Conservation (phyloP, 2,797 vertebrate genomes). For the Syndactyla subalaris region DNA sequence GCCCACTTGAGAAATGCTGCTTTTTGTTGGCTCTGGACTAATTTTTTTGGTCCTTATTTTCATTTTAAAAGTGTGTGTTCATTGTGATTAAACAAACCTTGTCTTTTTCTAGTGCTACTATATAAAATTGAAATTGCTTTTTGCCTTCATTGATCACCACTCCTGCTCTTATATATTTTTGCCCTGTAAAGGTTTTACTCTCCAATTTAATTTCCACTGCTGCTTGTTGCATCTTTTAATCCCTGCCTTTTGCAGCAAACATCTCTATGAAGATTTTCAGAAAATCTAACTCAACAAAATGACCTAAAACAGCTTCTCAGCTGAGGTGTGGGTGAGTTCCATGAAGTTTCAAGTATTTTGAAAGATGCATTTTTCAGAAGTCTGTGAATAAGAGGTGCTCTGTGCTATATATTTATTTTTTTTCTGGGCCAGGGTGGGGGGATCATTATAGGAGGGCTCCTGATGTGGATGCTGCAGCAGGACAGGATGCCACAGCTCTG, state of each 20-base stretch:
- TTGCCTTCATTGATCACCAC: not conserved
- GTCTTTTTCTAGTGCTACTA: not conserved
- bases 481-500: not conserved
- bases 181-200: not conserved
- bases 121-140: not conserved
- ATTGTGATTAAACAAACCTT: not conserved
- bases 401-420: not conserved
- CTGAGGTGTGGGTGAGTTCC: not conserved
- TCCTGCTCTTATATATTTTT: not conserved
- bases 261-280: not conserved
- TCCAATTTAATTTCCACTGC: not conserved
- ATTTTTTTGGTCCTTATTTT: not conserved
- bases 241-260: not conserved
- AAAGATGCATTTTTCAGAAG: not conserved
- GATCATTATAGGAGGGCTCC: not conserved
- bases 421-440: too few species aligned
- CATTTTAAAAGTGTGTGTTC: not conserved
- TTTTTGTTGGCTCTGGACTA: not conserved
- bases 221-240: not conserved
- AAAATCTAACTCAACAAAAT: not conserved
- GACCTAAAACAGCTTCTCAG: not conserved
- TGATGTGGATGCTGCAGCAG: not conserved
- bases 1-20: not conserved
- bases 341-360: not conserved
- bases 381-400: not conserved